phyloP scores from a whole-genome alignment of 2,888 invertebrate genomes.

The Serrognathus titanus region DNA sequence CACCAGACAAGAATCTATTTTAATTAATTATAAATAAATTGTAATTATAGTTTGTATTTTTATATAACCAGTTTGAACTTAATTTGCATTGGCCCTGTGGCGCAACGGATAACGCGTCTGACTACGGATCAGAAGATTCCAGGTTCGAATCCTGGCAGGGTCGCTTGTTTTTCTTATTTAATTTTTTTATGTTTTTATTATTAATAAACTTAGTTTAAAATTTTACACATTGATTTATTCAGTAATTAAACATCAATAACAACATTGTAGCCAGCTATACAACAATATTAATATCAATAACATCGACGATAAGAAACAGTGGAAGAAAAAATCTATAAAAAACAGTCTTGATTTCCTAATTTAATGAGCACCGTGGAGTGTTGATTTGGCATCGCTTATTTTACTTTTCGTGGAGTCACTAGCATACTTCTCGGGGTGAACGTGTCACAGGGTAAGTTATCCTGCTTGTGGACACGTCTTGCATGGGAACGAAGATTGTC shows the following conservation, averaged over 20 bases:
- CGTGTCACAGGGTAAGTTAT: slow-evolving; percentile 56
- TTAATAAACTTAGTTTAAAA: background rate
- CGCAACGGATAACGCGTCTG: slow-evolving; percentile 59
- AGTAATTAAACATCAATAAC: slow-evolving; percentile 19
- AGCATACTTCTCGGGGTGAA: slow-evolving; percentile 54
- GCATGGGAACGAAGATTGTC: slow-evolving; percentile 58
- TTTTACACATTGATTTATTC: slow-evolving; percentile 13
- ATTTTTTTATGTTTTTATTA: background rate
- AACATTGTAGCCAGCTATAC: slow-evolving; percentile 5
- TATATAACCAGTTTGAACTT: background rate
- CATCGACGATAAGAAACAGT: background rate
- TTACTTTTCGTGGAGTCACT: slow-evolving; percentile 36
- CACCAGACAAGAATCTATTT: too few species aligned
- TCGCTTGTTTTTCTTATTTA: slow-evolving; percentile 35
- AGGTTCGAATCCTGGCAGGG: slow-evolving; percentile 57
- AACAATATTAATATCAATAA: background rate
- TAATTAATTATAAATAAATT: too few species aligned
- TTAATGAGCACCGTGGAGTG: background rate
- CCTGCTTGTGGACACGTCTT: slow-evolving; percentile 55
- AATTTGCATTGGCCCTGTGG: slow-evolving; percentile 48
- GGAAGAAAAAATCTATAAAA: background rate
- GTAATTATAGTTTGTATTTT: too few species aligned
- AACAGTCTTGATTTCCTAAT: background rate
- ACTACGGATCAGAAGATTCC: slow-evolving; percentile 57
- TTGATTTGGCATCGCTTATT: background rate